Conservation (phyloP, 1,140 invertebrate genomes). For the Chironomus tepperi region DNA sequence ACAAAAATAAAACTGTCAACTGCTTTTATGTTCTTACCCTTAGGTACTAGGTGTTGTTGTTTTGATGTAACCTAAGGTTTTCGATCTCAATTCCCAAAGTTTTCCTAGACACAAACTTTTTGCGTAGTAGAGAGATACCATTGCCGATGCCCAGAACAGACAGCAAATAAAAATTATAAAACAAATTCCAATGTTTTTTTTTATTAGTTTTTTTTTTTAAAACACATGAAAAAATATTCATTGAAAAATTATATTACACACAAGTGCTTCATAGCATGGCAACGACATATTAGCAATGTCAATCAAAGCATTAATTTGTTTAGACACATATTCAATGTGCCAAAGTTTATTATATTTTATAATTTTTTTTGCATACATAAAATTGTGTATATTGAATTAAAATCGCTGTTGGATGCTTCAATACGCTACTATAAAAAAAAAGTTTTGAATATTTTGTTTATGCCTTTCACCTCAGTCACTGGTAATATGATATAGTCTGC, state of each 20-base stretch:
- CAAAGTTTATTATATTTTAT: conserved; percentile 5
- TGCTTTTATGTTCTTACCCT: too few species aligned
- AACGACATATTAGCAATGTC: conserved; percentile 13
- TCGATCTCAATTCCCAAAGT: too few species aligned
- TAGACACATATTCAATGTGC: conserved; percentile 16
- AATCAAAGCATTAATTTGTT: conserved; percentile 21
- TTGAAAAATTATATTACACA: neutral
- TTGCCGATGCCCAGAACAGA: too few species aligned
- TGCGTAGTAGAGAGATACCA: too few species aligned
- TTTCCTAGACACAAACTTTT: too few species aligned
- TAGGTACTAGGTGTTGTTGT: too few species aligned
- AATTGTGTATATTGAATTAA: too few species aligned
- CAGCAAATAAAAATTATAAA: too few species aligned
- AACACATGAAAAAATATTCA: neutral
- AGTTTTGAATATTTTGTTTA: neutral
- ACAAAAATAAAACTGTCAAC: too few species aligned
- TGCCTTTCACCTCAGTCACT: neutral
- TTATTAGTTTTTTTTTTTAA: too few species aligned
- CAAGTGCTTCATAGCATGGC: neutral
- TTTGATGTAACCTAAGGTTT: too few species aligned
- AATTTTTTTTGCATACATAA: neutral
- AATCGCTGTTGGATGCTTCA: neutral
- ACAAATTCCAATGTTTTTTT: too few species aligned
- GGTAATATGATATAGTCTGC: conserved; percentile 1
- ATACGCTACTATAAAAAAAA: neutral